phyloP scores from a whole-genome alignment of 2,113 vertebrate species.

The Pelmatolapia mariae region DNA sequence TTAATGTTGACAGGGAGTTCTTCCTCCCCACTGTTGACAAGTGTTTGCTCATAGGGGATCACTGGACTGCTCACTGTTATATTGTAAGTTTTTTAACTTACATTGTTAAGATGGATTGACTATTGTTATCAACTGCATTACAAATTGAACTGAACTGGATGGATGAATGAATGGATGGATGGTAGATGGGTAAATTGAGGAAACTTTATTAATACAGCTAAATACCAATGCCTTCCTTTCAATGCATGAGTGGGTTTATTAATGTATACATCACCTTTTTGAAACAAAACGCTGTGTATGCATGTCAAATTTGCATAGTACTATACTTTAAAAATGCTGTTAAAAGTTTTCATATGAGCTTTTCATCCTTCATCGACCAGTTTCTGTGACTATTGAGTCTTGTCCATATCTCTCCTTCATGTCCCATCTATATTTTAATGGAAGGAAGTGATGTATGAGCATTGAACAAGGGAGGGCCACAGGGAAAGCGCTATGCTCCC shows the following conservation, averaged over 20 bases:
- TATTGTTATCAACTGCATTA: not conserved
- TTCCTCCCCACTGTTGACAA: not conserved
- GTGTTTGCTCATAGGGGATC: not conserved
- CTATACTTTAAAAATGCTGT: not conserved
- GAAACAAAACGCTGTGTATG: not conserved
- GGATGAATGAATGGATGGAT: not conserved
- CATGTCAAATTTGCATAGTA: not conserved
- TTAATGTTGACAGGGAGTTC: not conserved
- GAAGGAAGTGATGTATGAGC: slow-evolving; percentile 26
- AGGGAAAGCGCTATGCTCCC: slow-evolving; percentile 29
- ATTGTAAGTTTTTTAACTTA: not conserved
- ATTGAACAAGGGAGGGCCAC: slow-evolving; percentile 37
- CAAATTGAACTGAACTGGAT: not conserved
- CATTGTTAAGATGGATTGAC: not conserved
- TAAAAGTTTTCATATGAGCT: not conserved
- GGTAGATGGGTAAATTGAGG: not conserved
- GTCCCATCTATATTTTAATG: slow-evolving; percentile 31
- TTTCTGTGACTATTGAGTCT: not conserved
- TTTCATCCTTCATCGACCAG: not conserved
- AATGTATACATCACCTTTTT: not conserved
- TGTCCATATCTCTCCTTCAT: slow-evolving; percentile 14
- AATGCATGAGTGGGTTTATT: not conserved
- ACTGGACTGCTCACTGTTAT: not conserved
- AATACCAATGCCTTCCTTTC: not conserved
- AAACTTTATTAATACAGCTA: not conserved